A percentile compares a stretch with the other conserved stretches of the same genome.
phyloP scores from a whole-genome alignment of 2,888 invertebrate species.

The Bombylius major region DNA sequence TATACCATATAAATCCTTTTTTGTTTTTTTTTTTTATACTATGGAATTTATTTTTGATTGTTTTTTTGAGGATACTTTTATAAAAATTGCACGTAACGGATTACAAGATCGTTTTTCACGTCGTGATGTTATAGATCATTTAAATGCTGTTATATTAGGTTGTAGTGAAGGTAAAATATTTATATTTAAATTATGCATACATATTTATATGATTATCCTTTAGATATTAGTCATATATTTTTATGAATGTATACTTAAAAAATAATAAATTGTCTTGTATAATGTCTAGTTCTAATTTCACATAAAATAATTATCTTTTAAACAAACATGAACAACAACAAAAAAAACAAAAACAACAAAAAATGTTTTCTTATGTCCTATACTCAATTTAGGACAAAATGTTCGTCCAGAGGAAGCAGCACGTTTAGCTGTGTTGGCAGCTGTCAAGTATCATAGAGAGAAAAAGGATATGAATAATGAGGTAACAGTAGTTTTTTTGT shows the following conservation, averaged over 20 bases:
- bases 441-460: constrained; percentile 32
- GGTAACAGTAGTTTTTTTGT: constrained; percentile 13
- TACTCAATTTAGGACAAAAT: constrained; percentile 25
- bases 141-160: constrained; percentile 64
- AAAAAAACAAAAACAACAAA: too few species aligned
- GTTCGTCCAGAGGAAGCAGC: constrained; percentile 32
- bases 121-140: constrained; percentile 59
- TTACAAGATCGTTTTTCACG: constrained; percentile 60
- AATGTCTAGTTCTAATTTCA: too few species aligned
- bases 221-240: not conserved
- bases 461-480: constrained; percentile 28
- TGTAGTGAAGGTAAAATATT: constrained; percentile 38
- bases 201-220: too few species aligned
- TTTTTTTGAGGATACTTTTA: constrained; percentile 65
- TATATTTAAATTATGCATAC: too few species aligned
- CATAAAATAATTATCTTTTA: too few species aligned
- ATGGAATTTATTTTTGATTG: constrained; percentile 72
- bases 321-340: too few species aligned
- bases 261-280: too few species aligned
- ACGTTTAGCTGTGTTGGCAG: constrained; percentile 30
- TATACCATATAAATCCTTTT: too few species aligned
- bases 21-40: not conserved
- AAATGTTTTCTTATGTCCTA: not conserved
- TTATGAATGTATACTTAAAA: not conserved
- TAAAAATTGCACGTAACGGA: constrained; percentile 55